These are phyloP conservation scores for Lasioglossum zephyrum DNA, from an alignment of 2,888 invertebrate genomes.

Conservation along the genomic window DNA sequence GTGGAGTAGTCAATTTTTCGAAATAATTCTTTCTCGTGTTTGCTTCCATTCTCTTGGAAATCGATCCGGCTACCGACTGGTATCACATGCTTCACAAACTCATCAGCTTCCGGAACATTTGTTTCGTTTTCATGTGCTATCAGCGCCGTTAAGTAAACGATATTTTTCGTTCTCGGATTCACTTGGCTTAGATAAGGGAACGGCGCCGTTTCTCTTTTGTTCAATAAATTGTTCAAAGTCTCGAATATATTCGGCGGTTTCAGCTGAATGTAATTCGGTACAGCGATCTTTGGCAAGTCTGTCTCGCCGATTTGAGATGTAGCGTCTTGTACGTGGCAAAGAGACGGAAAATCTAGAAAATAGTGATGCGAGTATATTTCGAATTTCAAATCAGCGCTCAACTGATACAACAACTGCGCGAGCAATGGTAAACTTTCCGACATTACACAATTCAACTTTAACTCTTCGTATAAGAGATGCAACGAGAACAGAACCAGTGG, in stretches of 20 bases:
- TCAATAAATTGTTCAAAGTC: constrained; percentile 89
- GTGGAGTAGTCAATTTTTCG: constrained; percentile 71
- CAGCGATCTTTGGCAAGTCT: constrained; percentile 86
- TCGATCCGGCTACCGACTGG: constrained; percentile 82
- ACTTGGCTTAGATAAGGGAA: constrained; percentile 91
- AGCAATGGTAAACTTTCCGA: constrained; percentile 89
- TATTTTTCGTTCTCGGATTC: constrained; percentile 89
- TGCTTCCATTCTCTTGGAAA: constrained; percentile 73
- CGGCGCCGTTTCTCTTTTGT: constrained; percentile 85
- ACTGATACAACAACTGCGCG: constrained; percentile 90
- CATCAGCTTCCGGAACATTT: constrained; percentile 74
- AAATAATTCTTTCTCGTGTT: constrained; percentile 74
- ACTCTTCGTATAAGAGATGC: constrained; percentile 96
- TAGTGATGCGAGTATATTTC: constrained; percentile 91
- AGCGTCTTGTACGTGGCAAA: constrained; percentile 84
- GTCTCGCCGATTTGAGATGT: constrained; percentile 86
- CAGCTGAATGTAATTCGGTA: constrained; percentile 87
- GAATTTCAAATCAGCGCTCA: constrained; percentile 91
- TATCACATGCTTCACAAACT: constrained; percentile 78
- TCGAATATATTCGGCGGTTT: constrained; percentile 90
- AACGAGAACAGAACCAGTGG: constrained; percentile 91
- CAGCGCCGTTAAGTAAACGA: constrained; percentile 88
- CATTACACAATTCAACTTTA: constrained; percentile 91
- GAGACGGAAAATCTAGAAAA: constrained; percentile 92
- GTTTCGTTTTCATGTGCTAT: constrained; percentile 74